Conservation (phyloP, 92 coral and sea anemone species). For the Montipora capitata region DNA sequence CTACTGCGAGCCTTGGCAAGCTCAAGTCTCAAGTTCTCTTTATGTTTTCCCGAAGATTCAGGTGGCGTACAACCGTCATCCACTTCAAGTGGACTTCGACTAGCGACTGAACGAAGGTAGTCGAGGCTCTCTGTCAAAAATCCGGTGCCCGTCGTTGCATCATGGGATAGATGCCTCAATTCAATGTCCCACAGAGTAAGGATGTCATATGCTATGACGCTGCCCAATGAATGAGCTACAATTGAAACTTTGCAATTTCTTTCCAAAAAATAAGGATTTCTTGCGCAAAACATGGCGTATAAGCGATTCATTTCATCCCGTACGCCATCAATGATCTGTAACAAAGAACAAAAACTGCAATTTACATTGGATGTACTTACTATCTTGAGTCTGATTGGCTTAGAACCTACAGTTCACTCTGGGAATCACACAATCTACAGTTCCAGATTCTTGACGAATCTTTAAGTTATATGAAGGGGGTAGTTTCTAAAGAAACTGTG, state of each 20-base stretch:
- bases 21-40: conserved; percentile 87
- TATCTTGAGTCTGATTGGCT: too few relatives aligned
- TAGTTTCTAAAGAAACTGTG: too few relatives aligned
- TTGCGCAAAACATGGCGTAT: conserved; percentile 80
- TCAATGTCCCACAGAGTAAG: conserved; percentile 94
- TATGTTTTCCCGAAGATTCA: conserved; percentile 44
- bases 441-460: too few relatives aligned
- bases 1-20: conserved; percentile 90
- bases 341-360: neutral
- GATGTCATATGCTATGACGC: conserved; percentile 94
- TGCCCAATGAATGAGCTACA: conserved; percentile 94
- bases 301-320: conserved; percentile 91
- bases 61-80: conserved; percentile 22
- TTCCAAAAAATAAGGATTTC: conserved; percentile 85
- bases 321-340: conserved; percentile 92
- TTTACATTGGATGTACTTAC: neutral
- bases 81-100: conserved; percentile 18
- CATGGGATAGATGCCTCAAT: conserved; percentile 79
- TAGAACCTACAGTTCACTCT: too few relatives aligned
- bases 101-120: conserved; percentile 78
- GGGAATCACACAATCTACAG: too few relatives aligned
- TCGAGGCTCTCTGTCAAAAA: conserved; percentile 96
- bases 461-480: too few relatives aligned
- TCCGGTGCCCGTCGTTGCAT: conserved; percentile 84
- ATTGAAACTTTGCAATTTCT: conserved; percentile 89